Evolutionary conservation across 2,888 invertebrate genomes (phyloP).

Genomic region (Xanthorhoe designata): DNA sequence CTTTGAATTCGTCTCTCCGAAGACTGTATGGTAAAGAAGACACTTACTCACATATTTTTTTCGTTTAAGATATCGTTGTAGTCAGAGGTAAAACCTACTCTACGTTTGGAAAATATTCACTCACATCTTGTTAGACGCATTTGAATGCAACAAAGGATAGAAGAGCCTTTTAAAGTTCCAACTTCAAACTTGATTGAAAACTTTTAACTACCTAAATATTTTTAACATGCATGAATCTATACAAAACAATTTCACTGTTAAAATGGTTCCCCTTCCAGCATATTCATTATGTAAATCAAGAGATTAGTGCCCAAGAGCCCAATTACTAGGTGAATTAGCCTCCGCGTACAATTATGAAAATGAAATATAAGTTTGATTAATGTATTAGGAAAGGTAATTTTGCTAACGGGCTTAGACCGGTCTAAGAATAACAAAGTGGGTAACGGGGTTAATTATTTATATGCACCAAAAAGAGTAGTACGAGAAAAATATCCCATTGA

Average conservation of each 20-base stretch:
- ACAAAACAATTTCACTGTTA: conserved; percentile 8
- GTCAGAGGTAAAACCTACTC: too few species aligned
- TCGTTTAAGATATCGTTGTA: too few species aligned
- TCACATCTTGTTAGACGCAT: too few species aligned
- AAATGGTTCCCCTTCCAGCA: conserved; percentile 7
- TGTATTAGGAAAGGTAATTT: conserved; percentile 52
- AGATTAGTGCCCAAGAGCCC: conserved; percentile 24
- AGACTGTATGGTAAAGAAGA: too few species aligned
- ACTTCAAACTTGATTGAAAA: not conserved
- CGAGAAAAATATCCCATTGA: too few species aligned
- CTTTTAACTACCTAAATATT: not conserved
- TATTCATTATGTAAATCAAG: conserved; percentile 24
- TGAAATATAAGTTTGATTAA: conserved; percentile 51
- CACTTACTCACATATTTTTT: too few species aligned
- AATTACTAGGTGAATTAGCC: conserved; percentile 42
- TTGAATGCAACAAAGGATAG: too few species aligned
- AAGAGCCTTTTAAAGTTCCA: too few species aligned
- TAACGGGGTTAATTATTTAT: not conserved
- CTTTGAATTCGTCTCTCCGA: too few species aligned
- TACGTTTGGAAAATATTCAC: too few species aligned
- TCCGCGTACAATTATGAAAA: conserved; percentile 44
- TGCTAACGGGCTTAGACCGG: conserved; percentile 48
- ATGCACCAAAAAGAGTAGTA: not conserved
- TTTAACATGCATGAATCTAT: not conserved
- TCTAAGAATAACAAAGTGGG: conserved; percentile 10